These are phyloP conservation scores for Dromiciops gliroides DNA, from an alignment of 2,113 vertebrate species.

Conservation along the genomic window DNA sequence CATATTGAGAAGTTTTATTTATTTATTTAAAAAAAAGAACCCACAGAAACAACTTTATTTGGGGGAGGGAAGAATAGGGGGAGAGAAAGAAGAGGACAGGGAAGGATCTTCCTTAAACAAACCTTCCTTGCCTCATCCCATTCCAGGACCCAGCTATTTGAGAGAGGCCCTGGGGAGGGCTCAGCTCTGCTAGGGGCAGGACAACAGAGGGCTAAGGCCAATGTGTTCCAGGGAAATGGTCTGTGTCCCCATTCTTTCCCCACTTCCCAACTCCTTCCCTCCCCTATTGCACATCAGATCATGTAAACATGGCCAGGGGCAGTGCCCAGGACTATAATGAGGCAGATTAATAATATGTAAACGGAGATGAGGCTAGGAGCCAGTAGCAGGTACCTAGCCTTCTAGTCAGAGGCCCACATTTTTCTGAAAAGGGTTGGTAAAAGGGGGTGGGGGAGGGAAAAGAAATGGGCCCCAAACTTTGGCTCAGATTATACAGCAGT, in stretches of 20 bases:
- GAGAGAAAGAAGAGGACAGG: not conserved
- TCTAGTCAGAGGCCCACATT: conserved; percentile 39
- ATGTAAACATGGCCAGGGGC: conserved; percentile 63
- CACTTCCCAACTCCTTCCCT: conserved; percentile 26
- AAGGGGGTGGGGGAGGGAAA: not conserved
- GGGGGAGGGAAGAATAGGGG: not conserved
- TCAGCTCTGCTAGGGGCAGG: conserved; percentile 55
- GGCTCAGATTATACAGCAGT: conserved; percentile 79
- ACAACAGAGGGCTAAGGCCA: not conserved
- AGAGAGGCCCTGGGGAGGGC: not conserved
- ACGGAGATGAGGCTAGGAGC: conserved; percentile 63
- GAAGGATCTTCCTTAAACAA: not conserved
- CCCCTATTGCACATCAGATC: conserved; percentile 77
- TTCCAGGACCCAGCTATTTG: not conserved
- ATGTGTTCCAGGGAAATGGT: not conserved
- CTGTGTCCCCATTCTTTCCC: conserved; percentile 8
- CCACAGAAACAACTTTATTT: not conserved
- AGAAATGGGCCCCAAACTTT: conserved; percentile 70
- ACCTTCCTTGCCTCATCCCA: not conserved
- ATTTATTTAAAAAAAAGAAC: not conserved
- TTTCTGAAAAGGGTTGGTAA: conserved; percentile 38
- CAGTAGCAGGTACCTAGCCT: conserved; percentile 24
- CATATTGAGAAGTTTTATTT: not conserved
- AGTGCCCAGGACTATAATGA: conserved; percentile 68
- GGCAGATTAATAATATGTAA: conserved; percentile 75